Base-by-base conservation (phyloP, 2,113 vertebrate genomes). In the Ctenodactylus gundi region DNA sequence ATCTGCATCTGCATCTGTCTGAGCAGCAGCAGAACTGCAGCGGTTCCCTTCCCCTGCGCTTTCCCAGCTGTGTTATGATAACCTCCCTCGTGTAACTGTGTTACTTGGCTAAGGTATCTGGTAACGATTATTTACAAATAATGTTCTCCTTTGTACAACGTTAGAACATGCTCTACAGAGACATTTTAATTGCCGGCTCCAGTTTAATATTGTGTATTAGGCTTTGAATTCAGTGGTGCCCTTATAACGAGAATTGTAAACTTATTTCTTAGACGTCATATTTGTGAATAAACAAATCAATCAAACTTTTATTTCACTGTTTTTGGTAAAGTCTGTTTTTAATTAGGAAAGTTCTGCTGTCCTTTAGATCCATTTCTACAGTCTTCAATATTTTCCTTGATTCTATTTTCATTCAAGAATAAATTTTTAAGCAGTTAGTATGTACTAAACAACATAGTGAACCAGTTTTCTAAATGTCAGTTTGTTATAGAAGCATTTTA, bases 71-170 rank as follows among this genome's bases (percentile, higher is more conserved):
- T 94, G 84, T 94, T 89, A 60, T 91, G 44, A 39, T 86, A 94
- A 88, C 39, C 72, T 94, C 36, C 75, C 36, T 34, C 75, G 27
- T 91, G 53, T 88, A 73, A 84, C 27, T 78, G 0, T 93, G 31
- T 73, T 88, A 12, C 57, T 94, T 83, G 89, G 18, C 83, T 94
- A 76, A 88, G 57, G 25, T 95, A 65, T 80, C 80, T 94, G 83
- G 58, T 86, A 96, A 80, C 13, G 9, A 49, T 83, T 93, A 91
- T 93, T 89, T 91, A 94, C n/a, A 93, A 96, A 91, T 89, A 91
- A 70, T 91, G 72, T 70, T 41, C 73, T 95, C 39, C 46, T 94
- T 96, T 91, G 46, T 94, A 85, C 44, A 84, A 77, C 68, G 49
- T 46, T 88, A 94, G 51, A 76, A 76, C 84, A 91, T 89, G 80